phyloP scores from a whole-genome alignment of 2,888 invertebrate genomes.

The Macrophya alboannulata region DNA sequence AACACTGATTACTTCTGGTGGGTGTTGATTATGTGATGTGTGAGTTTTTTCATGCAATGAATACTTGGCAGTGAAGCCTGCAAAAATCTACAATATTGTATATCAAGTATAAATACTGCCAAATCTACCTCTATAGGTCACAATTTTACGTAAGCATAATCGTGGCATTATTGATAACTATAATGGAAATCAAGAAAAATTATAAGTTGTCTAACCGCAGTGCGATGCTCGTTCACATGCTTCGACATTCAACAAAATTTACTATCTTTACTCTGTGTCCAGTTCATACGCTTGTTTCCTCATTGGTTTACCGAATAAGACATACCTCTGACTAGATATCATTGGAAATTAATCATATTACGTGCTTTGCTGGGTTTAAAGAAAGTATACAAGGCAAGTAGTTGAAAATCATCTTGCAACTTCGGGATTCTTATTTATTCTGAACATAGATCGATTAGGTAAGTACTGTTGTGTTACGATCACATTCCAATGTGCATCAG shows the following conservation, averaged over 20 bases:
- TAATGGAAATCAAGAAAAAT: conserved; percentile 2
- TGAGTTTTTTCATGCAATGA: conserved; percentile 30
- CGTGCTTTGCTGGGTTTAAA: neutral
- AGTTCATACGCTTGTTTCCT: neutral
- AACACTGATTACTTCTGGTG: conserved; percentile 42
- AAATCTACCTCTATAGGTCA: conserved; percentile 7
- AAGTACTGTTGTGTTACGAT: conserved; percentile 19
- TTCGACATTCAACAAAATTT: conserved; percentile 31
- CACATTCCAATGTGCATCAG: conserved; percentile 33
- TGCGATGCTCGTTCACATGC: conserved; percentile 43
- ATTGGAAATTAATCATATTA: conserved; percentile 11
- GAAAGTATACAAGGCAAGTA: neutral
- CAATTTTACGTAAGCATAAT: neutral
- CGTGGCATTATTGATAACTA: conserved; percentile 17
- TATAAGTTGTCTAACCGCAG: neutral
- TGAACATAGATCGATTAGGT: neutral
- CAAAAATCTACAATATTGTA: neutral
- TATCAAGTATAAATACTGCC: conserved; percentile 18
- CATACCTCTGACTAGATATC: neutral
- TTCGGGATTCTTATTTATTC: neutral
- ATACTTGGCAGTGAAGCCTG: neutral
- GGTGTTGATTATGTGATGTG: conserved; percentile 30
- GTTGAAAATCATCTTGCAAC: neutral
- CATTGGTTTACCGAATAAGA: neutral
- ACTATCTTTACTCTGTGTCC: conserved; percentile 8